Evolutionary conservation across 2,113 vertebrate species (phyloP).

Genomic region (Sakesphorus luctuosus): DNA sequence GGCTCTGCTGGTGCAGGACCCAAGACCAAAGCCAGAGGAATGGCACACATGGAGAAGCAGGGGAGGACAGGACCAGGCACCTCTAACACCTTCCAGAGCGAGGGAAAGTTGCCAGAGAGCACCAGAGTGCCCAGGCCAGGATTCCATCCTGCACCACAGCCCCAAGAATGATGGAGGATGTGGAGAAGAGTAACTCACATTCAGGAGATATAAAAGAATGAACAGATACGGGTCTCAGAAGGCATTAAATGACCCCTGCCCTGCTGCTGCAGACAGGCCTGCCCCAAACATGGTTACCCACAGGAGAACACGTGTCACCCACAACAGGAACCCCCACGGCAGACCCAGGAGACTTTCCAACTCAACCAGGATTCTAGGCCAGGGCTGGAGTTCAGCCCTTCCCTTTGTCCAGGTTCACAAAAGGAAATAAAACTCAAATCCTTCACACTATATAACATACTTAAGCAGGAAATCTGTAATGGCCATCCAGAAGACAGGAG

Average conservation of each 20-base stretch:
- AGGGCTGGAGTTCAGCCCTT: neutral
- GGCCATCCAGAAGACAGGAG: neutral
- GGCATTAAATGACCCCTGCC: neutral
- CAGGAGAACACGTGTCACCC: neutral
- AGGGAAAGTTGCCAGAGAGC: neutral
- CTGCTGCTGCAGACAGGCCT: neutral
- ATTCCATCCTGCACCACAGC: accelerated
- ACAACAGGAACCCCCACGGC: neutral
- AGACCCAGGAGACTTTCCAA: neutral
- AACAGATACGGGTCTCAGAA: neutral
- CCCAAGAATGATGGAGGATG: neutral
- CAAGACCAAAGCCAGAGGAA: neutral
- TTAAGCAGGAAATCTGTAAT: neutral
- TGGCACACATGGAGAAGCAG: neutral
- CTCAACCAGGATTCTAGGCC: neutral
- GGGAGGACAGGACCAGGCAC: neutral
- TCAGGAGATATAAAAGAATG: neutral
- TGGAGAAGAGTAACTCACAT: neutral
- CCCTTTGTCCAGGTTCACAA: neutral
- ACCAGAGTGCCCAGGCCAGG: accelerated
- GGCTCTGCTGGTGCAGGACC: neutral
- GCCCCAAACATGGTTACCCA: neutral
- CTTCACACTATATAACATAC: neutral
- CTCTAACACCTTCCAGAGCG: neutral
- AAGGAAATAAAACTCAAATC: neutral